phyloP scores from a whole-genome alignment of 2,888 invertebrate species.

The Steinernema scapterisci region DNA sequence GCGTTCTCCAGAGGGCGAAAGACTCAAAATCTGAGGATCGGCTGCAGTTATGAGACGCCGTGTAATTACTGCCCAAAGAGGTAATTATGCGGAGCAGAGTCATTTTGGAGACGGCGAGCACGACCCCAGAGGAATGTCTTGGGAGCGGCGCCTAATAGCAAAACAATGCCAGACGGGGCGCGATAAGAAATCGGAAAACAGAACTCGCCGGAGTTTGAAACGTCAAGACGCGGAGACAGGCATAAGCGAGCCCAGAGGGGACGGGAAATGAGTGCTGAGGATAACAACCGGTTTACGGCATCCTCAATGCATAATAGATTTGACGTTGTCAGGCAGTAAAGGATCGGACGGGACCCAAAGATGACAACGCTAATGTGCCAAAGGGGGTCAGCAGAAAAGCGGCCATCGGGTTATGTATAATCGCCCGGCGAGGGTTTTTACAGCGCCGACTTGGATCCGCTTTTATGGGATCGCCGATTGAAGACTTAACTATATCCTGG shows the following conservation, averaged over 20 bases:
- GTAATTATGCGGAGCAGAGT: background rate
- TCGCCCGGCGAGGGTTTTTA: too few species aligned
- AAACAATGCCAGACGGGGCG: background rate
- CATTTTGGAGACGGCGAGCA: background rate
- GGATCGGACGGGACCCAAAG: background rate
- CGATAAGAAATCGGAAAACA: constrained; percentile 13
- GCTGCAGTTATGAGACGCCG: constrained; percentile 4
- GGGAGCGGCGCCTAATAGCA: constrained; percentile 14
- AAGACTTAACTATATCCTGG: too few species aligned
- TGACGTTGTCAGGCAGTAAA: background rate
- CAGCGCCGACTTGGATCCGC: too few species aligned
- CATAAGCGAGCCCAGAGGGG: background rate
- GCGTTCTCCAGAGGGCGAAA: too few species aligned
- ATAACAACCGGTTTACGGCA: constrained; percentile 18
- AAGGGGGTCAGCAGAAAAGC: background rate
- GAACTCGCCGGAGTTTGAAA: background rate
- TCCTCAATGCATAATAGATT: constrained; percentile 20
- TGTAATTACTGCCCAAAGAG: constrained; percentile 12
- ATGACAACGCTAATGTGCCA: constrained; percentile 13
- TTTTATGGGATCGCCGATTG: too few species aligned
- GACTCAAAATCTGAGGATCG: background rate
- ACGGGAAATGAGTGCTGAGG: constrained; percentile 12
- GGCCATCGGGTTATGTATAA: too few species aligned
- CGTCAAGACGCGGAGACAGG: too few species aligned
- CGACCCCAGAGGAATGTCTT: background rate